Evolutionary conservation across 2,113 vertebrate species (phyloP).

Genomic region (Aspiorhynchus laticeps): DNA sequence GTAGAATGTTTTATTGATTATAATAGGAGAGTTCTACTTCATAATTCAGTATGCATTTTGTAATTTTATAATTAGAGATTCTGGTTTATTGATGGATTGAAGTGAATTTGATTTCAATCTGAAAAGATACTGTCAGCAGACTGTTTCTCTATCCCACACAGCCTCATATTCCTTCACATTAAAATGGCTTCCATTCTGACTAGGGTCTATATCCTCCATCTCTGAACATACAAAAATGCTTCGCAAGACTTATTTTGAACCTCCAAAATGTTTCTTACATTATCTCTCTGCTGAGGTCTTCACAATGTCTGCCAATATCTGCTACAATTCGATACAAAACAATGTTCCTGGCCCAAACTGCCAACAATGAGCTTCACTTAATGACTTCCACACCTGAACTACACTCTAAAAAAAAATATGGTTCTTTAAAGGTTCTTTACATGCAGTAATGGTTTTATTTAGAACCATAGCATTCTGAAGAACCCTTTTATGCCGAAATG

Average conservation of each 20-base stretch:
- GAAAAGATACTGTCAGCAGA: background rate
- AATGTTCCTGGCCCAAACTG: background rate
- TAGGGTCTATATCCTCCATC: background rate
- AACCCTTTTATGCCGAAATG: too few species aligned
- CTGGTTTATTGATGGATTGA: background rate
- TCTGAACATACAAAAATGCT: background rate
- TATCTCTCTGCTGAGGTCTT: background rate
- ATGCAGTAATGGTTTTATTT: too few species aligned
- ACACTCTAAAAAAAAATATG: too few species aligned
- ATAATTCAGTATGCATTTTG: too few species aligned
- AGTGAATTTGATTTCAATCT: background rate
- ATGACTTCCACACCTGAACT: constrained; percentile 26
- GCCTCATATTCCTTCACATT: background rate
- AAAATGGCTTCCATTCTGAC: constrained; percentile 2
- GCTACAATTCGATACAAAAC: background rate
- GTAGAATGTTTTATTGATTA: too few species aligned
- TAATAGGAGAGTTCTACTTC: too few species aligned
- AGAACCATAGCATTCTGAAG: too few species aligned
- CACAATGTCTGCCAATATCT: background rate
- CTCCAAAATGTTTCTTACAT: constrained; percentile 7
- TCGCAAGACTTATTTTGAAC: background rate
- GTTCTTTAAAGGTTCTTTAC: too few species aligned
- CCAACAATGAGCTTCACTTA: constrained; percentile 11
- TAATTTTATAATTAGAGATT: background rate
- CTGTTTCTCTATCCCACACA: background rate